Conservation (phyloP, 2,113 vertebrate genomes). For the Sakesphorus luctuosus region DNA sequence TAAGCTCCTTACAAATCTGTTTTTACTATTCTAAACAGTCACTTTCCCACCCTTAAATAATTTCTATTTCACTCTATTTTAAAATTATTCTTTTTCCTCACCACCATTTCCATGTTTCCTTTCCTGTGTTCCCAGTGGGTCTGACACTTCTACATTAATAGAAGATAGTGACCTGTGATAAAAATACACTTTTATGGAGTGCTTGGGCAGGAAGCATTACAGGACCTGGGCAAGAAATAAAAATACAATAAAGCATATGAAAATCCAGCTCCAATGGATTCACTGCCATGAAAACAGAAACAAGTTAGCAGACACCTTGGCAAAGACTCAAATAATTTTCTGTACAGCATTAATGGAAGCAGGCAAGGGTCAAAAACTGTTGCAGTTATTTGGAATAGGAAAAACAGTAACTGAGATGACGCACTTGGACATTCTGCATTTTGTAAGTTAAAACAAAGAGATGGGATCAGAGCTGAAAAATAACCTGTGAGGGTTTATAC, state of each 20-base stretch:
- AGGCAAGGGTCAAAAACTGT: not conserved
- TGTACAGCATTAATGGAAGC: not conserved
- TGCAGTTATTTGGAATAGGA: not conserved
- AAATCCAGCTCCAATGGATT: not conserved
- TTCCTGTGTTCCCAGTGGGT: not conserved
- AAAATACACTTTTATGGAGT: slow-evolving; percentile 6
- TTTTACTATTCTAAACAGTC: slow-evolving; percentile 18
- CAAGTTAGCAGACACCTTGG: slow-evolving; percentile 12
- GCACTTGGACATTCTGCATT: not conserved
- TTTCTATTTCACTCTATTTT: slow-evolving; percentile 14
- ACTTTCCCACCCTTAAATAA: slow-evolving; percentile 42
- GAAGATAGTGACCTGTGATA: slow-evolving; percentile 22
- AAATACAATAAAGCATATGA: not conserved
- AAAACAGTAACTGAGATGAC: not conserved
- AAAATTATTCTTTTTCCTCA: slow-evolving; percentile 20
- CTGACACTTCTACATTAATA: slow-evolving; percentile 14
- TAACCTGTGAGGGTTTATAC: not conserved
- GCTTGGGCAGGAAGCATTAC: slow-evolving; percentile 5
- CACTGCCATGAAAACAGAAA: not conserved
- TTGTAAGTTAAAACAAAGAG: not conserved
- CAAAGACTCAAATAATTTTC: not conserved
- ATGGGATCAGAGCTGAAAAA: not conserved
- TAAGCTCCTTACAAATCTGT: not conserved
- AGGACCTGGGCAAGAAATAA: not conserved
- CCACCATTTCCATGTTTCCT: not conserved